Conservation (phyloP, 2,113 vertebrate genomes). For the Peromyscus leucopus region DNA sequence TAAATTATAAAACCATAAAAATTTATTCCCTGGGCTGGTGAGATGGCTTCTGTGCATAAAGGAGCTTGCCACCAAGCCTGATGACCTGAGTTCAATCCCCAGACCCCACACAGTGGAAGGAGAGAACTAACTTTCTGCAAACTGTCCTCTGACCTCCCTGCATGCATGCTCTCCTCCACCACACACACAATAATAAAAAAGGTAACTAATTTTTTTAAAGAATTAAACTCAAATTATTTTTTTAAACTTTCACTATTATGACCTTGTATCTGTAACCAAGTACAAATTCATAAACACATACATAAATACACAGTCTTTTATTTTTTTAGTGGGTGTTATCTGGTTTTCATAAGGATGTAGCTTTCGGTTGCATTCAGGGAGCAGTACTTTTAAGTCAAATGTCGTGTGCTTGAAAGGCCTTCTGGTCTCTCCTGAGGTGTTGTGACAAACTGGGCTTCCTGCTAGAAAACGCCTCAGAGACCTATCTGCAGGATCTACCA, state of each 20-base stretch:
- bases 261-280: not conserved
- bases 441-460: not conserved
- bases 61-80: not conserved
- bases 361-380: not conserved
- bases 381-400: not conserved
- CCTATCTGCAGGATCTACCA: not conserved
- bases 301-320: too few relatives aligned
- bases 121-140: not conserved
- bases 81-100: not conserved
- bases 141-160: not conserved
- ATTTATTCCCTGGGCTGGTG: not conserved
- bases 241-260: not conserved
- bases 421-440: not conserved
- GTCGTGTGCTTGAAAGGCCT: not conserved
- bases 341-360: not conserved
- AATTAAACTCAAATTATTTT: too few relatives aligned
- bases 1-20: not conserved
- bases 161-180: too few relatives aligned
- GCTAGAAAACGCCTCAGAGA: not conserved
- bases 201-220: not conserved
- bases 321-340: not conserved
- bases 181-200: not conserved
- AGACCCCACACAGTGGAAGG: too few relatives aligned
- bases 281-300: not conserved
- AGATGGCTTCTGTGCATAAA: not conserved